Conservation (phyloP, 2,113 vertebrate species). For the Bos indicus region DNA sequence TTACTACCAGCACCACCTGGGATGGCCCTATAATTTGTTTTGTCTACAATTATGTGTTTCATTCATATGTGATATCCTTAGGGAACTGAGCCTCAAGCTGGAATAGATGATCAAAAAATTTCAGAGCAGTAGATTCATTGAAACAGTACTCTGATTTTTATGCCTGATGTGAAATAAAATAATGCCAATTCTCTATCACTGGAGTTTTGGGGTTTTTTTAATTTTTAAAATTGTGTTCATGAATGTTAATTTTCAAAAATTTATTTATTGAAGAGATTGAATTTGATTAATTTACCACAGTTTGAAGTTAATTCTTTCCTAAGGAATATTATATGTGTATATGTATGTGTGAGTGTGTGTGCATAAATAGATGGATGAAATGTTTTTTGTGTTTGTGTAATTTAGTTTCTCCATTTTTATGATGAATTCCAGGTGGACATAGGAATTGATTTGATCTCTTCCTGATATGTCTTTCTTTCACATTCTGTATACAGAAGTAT, state of each 20-base stretch:
- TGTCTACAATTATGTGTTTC: not conserved
- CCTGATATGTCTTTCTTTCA: not conserved
- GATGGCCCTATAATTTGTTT: not conserved
- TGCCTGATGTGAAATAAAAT: not conserved
- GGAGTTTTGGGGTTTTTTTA: not conserved
- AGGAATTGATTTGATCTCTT: not conserved
- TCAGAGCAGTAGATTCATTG: not conserved
- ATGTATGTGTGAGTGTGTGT: not conserved
- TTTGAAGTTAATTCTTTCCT: not conserved
- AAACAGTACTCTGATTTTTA: not conserved
- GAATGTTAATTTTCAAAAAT: not conserved
- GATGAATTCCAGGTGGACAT: not conserved
- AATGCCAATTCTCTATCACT: not conserved
- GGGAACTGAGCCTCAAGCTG: not conserved
- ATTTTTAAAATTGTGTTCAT: not conserved
- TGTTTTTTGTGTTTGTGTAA: not conserved
- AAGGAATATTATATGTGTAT: not conserved
- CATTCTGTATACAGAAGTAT: not conserved
- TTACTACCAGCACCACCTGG: not conserved
- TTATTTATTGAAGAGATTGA: not conserved
- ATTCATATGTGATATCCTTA: not conserved
- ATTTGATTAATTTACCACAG: not conserved
- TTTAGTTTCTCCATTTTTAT: not conserved
- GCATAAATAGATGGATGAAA: not conserved
- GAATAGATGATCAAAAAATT: not conserved